phyloP scores from a whole-genome alignment of 2,888 invertebrate species.

The Spodoptera littoralis region DNA sequence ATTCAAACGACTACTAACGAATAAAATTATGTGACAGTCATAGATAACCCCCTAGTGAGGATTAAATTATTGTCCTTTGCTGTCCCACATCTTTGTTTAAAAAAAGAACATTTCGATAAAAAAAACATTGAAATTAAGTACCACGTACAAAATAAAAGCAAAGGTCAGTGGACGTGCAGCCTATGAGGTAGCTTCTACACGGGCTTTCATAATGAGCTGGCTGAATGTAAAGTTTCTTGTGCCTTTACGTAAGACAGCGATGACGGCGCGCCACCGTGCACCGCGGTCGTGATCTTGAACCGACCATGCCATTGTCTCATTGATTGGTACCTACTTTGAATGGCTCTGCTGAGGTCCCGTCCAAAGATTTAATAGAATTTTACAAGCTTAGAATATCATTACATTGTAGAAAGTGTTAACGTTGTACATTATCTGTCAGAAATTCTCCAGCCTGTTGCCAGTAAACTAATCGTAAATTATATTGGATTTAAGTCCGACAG shows the following conservation, averaged over 20 bases:
- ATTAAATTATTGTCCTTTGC: too few species aligned
- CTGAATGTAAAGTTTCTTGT: slow-evolving; percentile 49
- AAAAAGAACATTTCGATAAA: not conserved
- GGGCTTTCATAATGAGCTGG: slow-evolving; percentile 46
- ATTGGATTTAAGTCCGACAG: not conserved
- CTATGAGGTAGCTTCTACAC: slow-evolving; percentile 35
- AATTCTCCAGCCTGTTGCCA: too few species aligned
- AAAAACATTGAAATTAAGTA: slow-evolving; percentile 1
- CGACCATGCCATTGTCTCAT: slow-evolving; percentile 62
- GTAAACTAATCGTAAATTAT: not conserved
- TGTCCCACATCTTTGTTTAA: too few species aligned
- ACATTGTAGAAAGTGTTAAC: too few species aligned
- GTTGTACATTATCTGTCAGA: too few species aligned
- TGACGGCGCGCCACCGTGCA: slow-evolving; percentile 51
- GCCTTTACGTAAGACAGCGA: slow-evolving; percentile 60
- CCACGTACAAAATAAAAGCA: slow-evolving; percentile 22
- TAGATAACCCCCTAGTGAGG: too few species aligned
- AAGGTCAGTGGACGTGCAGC: slow-evolving; percentile 32
- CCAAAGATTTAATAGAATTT: too few species aligned
- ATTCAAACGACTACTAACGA: too few species aligned
- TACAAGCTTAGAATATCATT: too few species aligned
- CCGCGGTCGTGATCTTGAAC: slow-evolving; percentile 74
- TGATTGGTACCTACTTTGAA: slow-evolving; percentile 48
- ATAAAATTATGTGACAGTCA: too few species aligned
- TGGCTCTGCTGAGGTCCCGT: slow-evolving; percentile 25